Conservation (phyloP, 2,888 invertebrate species). For the Macropis europaea region DNA sequence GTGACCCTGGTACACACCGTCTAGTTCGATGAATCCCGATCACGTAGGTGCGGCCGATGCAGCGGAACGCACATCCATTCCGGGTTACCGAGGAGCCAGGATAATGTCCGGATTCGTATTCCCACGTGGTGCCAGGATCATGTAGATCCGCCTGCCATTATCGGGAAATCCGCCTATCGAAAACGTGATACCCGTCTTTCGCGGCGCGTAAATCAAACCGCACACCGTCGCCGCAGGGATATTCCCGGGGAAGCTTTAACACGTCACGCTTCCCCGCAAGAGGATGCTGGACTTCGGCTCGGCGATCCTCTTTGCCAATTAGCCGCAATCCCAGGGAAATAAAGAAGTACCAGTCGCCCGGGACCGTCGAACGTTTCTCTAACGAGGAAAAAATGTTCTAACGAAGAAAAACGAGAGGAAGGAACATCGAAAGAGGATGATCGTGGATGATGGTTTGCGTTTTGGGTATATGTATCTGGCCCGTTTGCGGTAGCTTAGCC, state of each 20-base stretch:
- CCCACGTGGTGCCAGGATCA: constrained; percentile 71
- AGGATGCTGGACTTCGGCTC: background rate
- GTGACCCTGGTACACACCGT: constrained; percentile 4
- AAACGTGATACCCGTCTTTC: constrained; percentile 70
- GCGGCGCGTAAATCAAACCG: constrained; percentile 69
- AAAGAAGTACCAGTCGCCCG: background rate
- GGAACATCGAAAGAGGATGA: too few species aligned
- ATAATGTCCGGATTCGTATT: constrained; percentile 74
- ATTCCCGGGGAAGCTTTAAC: constrained; percentile 40
- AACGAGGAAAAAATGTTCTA: too few species aligned
- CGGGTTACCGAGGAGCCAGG: constrained; percentile 52
- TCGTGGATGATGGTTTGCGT: too few species aligned
- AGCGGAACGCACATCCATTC: constrained; percentile 56
- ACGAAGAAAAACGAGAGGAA: too few species aligned
- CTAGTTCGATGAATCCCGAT: constrained; percentile 54
- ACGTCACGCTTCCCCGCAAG: constrained; percentile 19
- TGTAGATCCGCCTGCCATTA: constrained; percentile 72
- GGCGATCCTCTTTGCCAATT: constrained; percentile 4
- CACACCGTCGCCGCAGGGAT: constrained; percentile 38
- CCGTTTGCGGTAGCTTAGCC: too few species aligned
- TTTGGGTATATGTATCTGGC: too few species aligned
- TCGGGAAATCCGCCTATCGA: constrained; percentile 74
- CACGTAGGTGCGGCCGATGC: constrained; percentile 59
- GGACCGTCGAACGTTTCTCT: too few species aligned
- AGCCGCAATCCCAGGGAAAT: background rate